phyloP scores from a whole-genome alignment of 2,113 vertebrate species.

The Otolemur garnettii region DNA sequence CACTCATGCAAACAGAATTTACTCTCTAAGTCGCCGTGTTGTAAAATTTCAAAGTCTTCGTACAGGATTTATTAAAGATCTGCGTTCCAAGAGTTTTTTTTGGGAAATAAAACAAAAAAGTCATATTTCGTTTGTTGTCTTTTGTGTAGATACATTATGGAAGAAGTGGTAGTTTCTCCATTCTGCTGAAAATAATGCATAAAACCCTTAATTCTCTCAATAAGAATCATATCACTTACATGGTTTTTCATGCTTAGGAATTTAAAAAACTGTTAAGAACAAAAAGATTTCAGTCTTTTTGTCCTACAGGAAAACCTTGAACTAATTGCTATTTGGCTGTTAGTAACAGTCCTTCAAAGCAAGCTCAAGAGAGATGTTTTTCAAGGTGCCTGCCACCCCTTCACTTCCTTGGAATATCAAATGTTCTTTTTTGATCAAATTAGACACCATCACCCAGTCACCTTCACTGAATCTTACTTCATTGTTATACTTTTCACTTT shows the following conservation, averaged over 20 bases:
- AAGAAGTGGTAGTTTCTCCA: background rate
- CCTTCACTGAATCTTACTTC: background rate
- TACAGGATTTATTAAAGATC: background rate
- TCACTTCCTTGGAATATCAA: background rate
- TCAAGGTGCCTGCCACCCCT: background rate
- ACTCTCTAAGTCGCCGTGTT: background rate
- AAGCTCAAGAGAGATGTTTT: background rate
- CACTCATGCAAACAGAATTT: background rate
- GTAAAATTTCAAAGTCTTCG: background rate
- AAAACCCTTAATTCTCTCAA: constrained; percentile 25
- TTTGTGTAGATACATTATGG: background rate
- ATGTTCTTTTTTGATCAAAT: constrained; percentile 12
- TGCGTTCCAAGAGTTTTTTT: background rate
- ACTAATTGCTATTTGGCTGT: background rate
- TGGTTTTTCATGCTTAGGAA: background rate
- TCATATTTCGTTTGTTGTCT: background rate
- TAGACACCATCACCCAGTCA: background rate
- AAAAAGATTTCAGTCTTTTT: background rate
- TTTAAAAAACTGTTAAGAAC: constrained; percentile 21
- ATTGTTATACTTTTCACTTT: background rate
- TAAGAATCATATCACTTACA: background rate
- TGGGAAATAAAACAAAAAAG: background rate
- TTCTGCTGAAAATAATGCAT: background rate
- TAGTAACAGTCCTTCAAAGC: background rate
- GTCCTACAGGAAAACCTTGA: constrained; percentile 37